Evolutionary conservation across 2,113 vertebrate genomes (phyloP).

Genomic region (Poicephalus meyeri): DNA sequence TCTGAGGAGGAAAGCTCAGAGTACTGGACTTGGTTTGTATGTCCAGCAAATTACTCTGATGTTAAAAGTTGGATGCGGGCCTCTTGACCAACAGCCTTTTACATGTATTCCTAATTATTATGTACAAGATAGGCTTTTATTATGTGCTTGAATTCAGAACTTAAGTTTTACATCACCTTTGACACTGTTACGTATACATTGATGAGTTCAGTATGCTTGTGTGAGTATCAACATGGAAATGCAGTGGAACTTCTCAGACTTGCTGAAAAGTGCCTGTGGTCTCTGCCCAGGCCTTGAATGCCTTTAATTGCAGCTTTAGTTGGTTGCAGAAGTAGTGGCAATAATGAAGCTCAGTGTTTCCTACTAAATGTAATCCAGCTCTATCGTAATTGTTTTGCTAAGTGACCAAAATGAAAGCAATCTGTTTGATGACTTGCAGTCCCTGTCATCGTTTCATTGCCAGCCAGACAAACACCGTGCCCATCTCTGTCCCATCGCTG

Average conservation of each 20-base stretch:
- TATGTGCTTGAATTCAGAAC: neutral
- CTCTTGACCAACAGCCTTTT: neutral
- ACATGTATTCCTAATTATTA: neutral
- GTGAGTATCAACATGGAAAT: neutral
- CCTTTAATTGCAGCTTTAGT: neutral
- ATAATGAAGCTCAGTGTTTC: slow-evolving; percentile 11
- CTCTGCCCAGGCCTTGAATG: neutral
- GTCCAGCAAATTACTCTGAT: neutral
- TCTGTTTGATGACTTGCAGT: slow-evolving; percentile 5
- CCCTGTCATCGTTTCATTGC: neutral
- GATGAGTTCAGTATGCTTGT: neutral
- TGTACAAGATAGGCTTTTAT: neutral
- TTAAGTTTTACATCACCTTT: neutral
- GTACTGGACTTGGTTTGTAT: neutral
- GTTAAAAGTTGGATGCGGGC: neutral
- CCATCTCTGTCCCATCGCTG: neutral
- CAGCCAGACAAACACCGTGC: neutral
- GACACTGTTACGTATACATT: neutral
- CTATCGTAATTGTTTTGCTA: neutral
- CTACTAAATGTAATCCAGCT: slow-evolving; percentile 3
- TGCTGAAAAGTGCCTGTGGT: neutral
- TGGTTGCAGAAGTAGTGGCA: neutral
- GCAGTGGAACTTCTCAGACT: neutral
- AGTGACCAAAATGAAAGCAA: slow-evolving; percentile 24
- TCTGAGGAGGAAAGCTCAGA: neutral